A percentile compares a stretch with the other conserved stretches of the same genome.
Evolutionary conservation across 2,797 vertebrate genomes (phyloP).

Genomic region (Vireo griseus): DNA sequence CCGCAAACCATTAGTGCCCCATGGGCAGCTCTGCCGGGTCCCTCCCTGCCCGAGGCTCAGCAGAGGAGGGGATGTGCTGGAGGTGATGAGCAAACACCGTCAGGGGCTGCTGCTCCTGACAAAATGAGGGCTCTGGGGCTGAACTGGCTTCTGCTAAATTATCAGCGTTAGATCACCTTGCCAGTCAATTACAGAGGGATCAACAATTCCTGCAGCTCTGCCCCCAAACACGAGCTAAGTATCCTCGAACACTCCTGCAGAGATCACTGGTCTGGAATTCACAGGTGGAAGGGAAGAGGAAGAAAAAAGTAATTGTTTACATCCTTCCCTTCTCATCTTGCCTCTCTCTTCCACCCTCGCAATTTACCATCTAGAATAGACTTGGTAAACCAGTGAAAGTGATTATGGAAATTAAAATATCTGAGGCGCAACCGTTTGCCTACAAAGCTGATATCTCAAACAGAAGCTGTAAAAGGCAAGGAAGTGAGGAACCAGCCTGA

Average conservation of each 20-base stretch:
- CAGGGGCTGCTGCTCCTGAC: not conserved
- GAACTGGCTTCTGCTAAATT: conserved; percentile 3
- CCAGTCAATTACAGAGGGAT: conserved; percentile 4
- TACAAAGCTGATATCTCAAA: not conserved
- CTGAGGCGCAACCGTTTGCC: not conserved
- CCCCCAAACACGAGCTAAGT: not conserved
- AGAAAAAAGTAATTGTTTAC: not conserved
- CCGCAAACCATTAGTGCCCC: conserved; percentile 54
- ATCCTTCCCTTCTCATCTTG: not conserved
- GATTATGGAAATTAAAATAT: not conserved
- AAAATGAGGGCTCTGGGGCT: conserved; percentile 37
- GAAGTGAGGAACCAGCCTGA: not conserved
- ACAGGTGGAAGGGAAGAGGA: not conserved
- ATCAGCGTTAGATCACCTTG: not conserved
- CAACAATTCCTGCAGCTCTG: conserved; percentile 18
- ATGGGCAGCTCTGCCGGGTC: conserved; percentile 22
- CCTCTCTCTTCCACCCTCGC: not conserved
- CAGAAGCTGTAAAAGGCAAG: not conserved
- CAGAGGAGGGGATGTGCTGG: not conserved
- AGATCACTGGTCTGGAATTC: not conserved
- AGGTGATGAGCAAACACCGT: not conserved
- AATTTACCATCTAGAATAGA: not conserved
- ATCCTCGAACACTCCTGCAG: not conserved
- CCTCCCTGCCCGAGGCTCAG: conserved; percentile 33
- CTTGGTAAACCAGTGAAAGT: not conserved